Evolutionary conservation across 1,140 invertebrate genomes (phyloP), one percentile per base, ranked within the genome.

Genomic region (Lepidostoma basale): DNA sequence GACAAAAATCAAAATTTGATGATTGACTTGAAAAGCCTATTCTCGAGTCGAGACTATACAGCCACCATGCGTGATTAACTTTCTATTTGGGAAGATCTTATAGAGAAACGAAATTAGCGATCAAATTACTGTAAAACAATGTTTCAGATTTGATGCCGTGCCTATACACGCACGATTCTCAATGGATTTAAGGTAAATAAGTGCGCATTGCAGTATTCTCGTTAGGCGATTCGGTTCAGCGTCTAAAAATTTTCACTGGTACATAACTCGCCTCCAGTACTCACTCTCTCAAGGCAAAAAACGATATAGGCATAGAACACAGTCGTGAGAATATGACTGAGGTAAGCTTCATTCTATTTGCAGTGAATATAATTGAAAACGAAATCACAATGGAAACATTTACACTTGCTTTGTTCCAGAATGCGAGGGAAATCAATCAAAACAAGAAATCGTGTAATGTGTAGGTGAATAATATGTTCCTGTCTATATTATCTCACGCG

Each of bases 51-150:
- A 49, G 22, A 49, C 33, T 36, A 9, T n/a, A 49, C 5, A n/a
- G 45, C n/a, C n/a, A n/a, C n/a, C n/a, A 49, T 23, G 10, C 45
- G 45, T 49, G 45, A 49, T 49, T 49, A 49, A 49, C 52, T 16
- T n/a, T 14, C 14, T 20, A 30, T n/a, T 56, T n/a, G 12, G n/a
- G 14, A 2, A 56, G 28, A 56, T n/a, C 25, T 16, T 56, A 56
- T 14, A 14, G 23, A 33, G 25, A 56, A 56, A 56, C 33, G 52
- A 18, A 30, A 56, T 56, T 56, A 56, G 28, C 52, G 52, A 56
- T 30, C 52, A 56, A 30, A 56, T 33, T 56, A 28, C 52, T 30
- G 28, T 33, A 14, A 30, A 56, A 56, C 28, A 56, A 56, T 56
- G n/a, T n/a, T n/a, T 30, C 3, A 54, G 28, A 30, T n/a, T 10